Percentiles rank a stretch among this genome's conserved stretches.
phyloP scores from a whole-genome alignment of 2,113 vertebrate species.

The Echinops telfairi region DNA sequence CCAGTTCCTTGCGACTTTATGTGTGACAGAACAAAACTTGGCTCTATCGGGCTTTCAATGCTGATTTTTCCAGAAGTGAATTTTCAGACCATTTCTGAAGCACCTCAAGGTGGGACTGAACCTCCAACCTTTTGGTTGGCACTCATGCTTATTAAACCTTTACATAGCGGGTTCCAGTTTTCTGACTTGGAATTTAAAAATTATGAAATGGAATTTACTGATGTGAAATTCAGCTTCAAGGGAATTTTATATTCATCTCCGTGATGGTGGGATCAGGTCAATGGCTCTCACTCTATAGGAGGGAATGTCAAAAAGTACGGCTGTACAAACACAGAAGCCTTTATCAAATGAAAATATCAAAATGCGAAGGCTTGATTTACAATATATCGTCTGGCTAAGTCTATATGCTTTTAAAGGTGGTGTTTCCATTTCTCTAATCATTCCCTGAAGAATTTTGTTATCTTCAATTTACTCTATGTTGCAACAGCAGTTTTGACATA shows the following conservation, averaged over 20 bases:
- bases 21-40: neutral
- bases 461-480: no score
- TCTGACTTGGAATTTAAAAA: neutral
- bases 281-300: neutral
- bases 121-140: neutral
- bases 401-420: no score
- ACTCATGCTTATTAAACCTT: neutral
- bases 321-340: no score
- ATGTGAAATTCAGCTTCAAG: neutral
- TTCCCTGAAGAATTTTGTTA: no score
- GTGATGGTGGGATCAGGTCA: neutral
- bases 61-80: neutral
- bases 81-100: neutral
- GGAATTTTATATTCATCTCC: neutral
- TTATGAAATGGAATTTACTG: conserved; percentile 31
- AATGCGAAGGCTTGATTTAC: no score
- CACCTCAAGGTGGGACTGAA: neutral
- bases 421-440: no score
- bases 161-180: neutral
- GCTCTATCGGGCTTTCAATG: neutral
- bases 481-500: no score
- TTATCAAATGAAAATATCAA: no score
- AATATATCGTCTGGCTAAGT: no score
- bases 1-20: neutral
- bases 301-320: no score